Conservation (phyloP, 2,113 vertebrate species). For the Sapajus apella region DNA sequence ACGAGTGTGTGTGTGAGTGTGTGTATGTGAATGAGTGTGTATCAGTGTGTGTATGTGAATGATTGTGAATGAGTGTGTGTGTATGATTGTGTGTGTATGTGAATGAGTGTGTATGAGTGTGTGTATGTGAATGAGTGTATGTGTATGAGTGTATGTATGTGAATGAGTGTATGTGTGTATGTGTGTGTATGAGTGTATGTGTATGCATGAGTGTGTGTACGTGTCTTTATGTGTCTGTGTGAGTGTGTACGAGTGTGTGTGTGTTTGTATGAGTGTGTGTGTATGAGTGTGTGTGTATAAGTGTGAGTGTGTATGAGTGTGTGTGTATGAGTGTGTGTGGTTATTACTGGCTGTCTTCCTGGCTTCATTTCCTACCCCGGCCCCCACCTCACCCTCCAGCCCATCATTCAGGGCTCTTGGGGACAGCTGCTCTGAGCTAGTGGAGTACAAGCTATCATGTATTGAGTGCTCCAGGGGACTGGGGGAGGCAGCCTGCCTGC, state of each 20-base stretch:
- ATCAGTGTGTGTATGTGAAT: too few species aligned
- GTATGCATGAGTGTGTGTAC: too few species aligned
- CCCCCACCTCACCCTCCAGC: not conserved
- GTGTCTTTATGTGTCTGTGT: too few species aligned
- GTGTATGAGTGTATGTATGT: too few species aligned
- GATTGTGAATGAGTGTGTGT: too few species aligned
- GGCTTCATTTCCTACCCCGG: not conserved
- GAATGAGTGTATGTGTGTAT: too few species aligned
- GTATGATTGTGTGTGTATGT: too few species aligned
- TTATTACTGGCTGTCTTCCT: not conserved
- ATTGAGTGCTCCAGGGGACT: not conserved
- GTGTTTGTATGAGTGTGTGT: accelerated
- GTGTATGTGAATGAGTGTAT: too few species aligned
- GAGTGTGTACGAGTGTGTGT: too few species aligned
- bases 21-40: accelerated
- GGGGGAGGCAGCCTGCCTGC: not conserved
- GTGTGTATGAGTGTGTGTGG: accelerated
- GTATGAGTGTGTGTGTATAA: accelerated
- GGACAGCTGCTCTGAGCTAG: not conserved
- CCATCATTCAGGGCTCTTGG: not conserved
- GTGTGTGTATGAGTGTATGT: too few species aligned
- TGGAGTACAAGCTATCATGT: accelerated
- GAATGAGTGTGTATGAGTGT: too few species aligned
- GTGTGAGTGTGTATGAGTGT: not conserved
- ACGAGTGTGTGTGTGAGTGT: not conserved